These are phyloP conservation scores for Hydropotes inermis DNA, from an alignment of 2,113 vertebrate species.

Conservation along the genomic window DNA sequence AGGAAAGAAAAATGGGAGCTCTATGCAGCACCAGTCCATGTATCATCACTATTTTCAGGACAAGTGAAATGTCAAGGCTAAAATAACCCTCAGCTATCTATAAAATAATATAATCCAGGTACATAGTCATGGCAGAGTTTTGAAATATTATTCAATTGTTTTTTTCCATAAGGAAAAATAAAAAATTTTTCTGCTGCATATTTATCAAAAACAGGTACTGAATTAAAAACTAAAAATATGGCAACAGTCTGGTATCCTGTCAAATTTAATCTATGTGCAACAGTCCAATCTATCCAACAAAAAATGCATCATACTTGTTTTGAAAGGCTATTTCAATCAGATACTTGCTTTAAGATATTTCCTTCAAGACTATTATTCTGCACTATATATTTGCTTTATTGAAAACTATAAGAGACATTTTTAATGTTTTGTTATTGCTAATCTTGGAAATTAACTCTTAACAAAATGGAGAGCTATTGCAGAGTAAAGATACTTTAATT, in stretches of 20 bases:
- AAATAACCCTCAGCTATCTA: slow-evolving; percentile 54
- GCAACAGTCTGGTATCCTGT: slow-evolving; percentile 9
- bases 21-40: not conserved
- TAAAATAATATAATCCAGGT: slow-evolving; percentile 59
- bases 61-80: slow-evolving; percentile 66
- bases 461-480: not conserved
- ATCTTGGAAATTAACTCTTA: not conserved
- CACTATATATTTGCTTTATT: not conserved
- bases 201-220: slow-evolving; percentile 49
- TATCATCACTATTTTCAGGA: slow-evolving; percentile 60
- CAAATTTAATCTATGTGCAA: slow-evolving; percentile 30
- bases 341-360: not conserved
- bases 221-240: slow-evolving; percentile 55
- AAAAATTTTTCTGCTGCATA: slow-evolving; percentile 27
- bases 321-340: not conserved
- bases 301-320: not conserved
- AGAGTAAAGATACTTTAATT: not conserved
- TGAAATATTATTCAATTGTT: slow-evolving; percentile 68
- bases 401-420: not conserved
- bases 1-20: slow-evolving; percentile 62
- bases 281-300: not conserved
- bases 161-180: slow-evolving; percentile 48
- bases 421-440: not conserved
- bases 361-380: not conserved
- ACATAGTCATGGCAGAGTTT: slow-evolving; percentile 26